phyloP scores from a whole-genome alignment of 2,113 vertebrate species.

The Raphicerus campestris region DNA sequence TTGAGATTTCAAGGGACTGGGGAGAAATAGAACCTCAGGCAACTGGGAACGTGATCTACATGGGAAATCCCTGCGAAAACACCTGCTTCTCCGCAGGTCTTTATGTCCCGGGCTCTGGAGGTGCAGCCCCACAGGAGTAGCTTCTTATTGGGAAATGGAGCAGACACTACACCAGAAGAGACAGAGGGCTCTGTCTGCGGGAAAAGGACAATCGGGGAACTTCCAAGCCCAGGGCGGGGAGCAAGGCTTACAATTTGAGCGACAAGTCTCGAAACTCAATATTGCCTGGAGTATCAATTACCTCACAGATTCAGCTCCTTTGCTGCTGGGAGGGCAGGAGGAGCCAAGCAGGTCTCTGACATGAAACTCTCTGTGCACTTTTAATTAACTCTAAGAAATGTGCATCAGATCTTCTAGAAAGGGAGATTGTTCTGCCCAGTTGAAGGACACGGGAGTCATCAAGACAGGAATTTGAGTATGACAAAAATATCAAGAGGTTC shows the following conservation, averaged over 20 bases:
- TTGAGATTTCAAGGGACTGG: constrained; percentile 24
- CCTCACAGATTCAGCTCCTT: neutral
- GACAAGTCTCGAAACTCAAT: constrained; percentile 55
- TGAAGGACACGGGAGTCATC: constrained; percentile 28
- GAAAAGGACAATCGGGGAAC: constrained; percentile 14
- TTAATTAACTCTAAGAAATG: constrained; percentile 47
- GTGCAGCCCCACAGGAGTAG: neutral
- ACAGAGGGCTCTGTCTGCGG: neutral
- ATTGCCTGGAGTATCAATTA: constrained; percentile 2
- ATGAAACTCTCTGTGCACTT: neutral
- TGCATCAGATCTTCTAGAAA: neutral
- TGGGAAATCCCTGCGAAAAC: constrained; percentile 41
- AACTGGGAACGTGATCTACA: constrained; percentile 50
- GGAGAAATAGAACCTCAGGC: neutral
- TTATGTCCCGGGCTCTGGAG: constrained; percentile 33
- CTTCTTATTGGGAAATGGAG: neutral
- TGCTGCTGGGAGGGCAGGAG: neutral
- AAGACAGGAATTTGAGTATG: constrained; percentile 33
- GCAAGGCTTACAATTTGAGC: constrained; percentile 17
- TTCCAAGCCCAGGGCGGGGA: neutral
- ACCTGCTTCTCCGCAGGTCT: neutral
- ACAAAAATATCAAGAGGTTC: constrained; percentile 7
- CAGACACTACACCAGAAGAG: neutral
- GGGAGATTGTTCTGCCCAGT: neutral
- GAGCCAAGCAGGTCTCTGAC: neutral